A percentile compares a stretch with the other conserved stretches of the same genome.
These are phyloP conservation scores for Ovibos moschatus DNA, from an alignment of 2,113 vertebrate species.

Conservation along the genomic window DNA sequence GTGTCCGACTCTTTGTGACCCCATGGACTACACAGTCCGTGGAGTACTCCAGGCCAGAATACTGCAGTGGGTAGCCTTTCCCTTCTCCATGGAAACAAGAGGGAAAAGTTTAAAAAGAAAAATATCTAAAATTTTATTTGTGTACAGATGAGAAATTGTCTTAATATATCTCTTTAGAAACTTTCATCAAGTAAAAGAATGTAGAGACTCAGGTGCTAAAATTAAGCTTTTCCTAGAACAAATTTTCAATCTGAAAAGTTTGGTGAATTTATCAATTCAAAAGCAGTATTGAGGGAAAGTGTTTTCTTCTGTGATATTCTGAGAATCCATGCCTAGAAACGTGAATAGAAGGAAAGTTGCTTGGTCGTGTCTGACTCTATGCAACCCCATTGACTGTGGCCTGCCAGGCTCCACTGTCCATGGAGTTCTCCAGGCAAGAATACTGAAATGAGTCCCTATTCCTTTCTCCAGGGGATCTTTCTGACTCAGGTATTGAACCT, in stretches of 20 bases:
- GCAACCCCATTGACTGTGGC: neutral
- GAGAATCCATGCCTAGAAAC: neutral
- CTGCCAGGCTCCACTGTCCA: neutral
- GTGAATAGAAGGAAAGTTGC: neutral
- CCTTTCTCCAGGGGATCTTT: neutral
- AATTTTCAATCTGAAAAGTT: neutral
- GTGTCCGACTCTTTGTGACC: neutral
- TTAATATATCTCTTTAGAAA: neutral
- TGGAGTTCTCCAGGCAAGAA: neutral
- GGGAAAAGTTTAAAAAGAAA: neutral
- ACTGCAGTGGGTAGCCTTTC: neutral
- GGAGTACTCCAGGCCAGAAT: neutral
- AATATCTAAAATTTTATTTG: neutral
- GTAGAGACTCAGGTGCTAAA: neutral
- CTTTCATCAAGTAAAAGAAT: neutral
- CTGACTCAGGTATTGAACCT: neutral
- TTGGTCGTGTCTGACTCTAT: rapidly evolving
- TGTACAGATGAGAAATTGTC: neutral
- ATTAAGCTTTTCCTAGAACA: neutral
- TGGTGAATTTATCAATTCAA: neutral
- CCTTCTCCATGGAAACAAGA: neutral
- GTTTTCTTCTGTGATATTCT: neutral
- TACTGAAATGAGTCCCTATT: rapidly evolving
- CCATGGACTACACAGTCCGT: neutral
- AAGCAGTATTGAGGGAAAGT: neutral